Base-by-base conservation (phyloP, 2,888 invertebrate genomes). In the Epiblema foenella region DNA sequence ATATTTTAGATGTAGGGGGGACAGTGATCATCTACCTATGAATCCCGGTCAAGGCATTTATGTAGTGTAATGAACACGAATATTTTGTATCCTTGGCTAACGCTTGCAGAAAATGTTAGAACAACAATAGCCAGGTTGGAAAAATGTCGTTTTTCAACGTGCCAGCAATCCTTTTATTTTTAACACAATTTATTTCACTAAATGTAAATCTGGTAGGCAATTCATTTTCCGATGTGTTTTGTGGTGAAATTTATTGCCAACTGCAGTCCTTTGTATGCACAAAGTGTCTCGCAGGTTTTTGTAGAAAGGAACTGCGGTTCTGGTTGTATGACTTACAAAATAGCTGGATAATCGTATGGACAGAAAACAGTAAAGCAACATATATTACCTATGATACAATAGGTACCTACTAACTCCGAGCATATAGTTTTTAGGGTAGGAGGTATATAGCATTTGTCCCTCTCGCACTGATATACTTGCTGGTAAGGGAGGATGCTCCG, bases 271-370 rank as follows among this genome's bases (percentile, higher is more conserved):
- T 24, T 60, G 59, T 60, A 42, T 52, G 42, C 59, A n/a, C n/a
- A n/a, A n/a, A n/a, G 68, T 60, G n/a, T 67, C 10, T 52, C 59
- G 29, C 5, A 42, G 68, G 60, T 68, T 68, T 68, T 68, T 42
- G 52, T 39, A 24, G 18, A 17, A 69, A 63, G 69, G 69, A 69
- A 69, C 62, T 69, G 69, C 69, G 56, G 20, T n/a, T 7, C 18
- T 9, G 29, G 11, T 39, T 54, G 18, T 69, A 63, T 63, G 69
- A 69, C 69, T 69, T 63, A 69, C 63, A 69, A 69, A 69, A 63
- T 42, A 56, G 63, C 12, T 49, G 18, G 20, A 46, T 24, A n/a
- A 24, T 20, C 5, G 20, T 7, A 33, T 17, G 62, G 8, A 15
- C 5, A 5, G 10, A 5, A n/a, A 1, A 24, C 69, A 69, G 69